Conservation (phyloP, 2,888 invertebrate species). For the Ypsolopha scabrella region DNA sequence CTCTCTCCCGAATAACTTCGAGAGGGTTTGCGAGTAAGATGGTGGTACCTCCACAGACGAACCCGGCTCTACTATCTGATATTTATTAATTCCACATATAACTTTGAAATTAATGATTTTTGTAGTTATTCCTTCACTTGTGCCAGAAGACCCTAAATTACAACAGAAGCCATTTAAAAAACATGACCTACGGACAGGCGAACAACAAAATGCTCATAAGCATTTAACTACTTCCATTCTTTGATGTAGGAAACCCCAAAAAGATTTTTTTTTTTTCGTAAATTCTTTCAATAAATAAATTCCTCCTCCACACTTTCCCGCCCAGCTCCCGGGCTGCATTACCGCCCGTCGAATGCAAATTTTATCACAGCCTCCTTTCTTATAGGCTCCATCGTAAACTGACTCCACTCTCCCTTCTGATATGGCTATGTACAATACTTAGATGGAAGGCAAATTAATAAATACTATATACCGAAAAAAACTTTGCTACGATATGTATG, state of each 20-base stretch:
- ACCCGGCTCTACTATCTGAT: too few relatives aligned
- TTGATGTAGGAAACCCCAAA: neutral
- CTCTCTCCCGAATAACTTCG: too few relatives aligned
- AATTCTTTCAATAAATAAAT: conserved; percentile 11
- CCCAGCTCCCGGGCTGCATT: conserved; percentile 39
- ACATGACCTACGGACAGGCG: too few relatives aligned
- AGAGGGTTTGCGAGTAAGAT: too few relatives aligned
- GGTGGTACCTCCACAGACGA: too few relatives aligned
- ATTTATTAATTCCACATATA: too few relatives aligned
- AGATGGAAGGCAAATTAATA: neutral
- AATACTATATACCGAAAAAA: neutral
- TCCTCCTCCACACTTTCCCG: conserved; percentile 23
- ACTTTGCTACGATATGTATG: neutral
- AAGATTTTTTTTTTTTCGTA: neutral
- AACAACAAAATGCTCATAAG: too few relatives aligned
- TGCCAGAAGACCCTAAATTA: too few relatives aligned
- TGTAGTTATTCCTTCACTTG: too few relatives aligned
- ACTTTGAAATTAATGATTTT: too few relatives aligned
- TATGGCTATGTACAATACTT: neutral
- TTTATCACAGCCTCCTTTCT: conserved; percentile 65
- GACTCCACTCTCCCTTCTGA: neutral
- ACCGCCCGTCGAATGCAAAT: conserved; percentile 62
- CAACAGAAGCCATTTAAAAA: too few relatives aligned
- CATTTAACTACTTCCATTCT: neutral
- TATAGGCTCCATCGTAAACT: conserved; percentile 33